Percentiles rank a stretch among this genome's conserved stretches.
These are phyloP conservation scores for Sternotherus odoratus DNA, from an alignment of 2,797 vertebrate species.

Conservation along the genomic window DNA sequence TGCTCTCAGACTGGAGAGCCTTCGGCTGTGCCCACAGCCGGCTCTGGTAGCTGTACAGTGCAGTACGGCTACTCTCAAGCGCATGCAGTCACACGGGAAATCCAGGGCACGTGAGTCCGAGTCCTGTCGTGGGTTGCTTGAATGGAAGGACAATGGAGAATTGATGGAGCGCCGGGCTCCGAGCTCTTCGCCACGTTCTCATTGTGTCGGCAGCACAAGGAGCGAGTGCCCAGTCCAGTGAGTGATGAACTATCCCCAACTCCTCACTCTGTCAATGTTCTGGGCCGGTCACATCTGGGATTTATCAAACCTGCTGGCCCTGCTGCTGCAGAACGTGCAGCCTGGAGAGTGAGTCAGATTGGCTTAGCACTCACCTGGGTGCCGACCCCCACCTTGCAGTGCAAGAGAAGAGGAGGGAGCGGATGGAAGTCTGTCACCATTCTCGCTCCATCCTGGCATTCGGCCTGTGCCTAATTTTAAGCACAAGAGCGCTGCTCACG, in stretches of 20 bases:
- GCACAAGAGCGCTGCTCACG: neutral
- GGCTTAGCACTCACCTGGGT: conserved; percentile 39
- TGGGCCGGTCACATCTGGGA: conserved; percentile 2
- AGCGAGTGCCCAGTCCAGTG: neutral
- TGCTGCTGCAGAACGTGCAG: neutral
- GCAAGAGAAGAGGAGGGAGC: neutral
- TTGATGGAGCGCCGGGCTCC: neutral
- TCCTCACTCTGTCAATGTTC: conserved; percentile 22
- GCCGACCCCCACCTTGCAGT: conserved; percentile 11
- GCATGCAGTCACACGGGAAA: neutral
- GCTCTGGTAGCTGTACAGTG: neutral
- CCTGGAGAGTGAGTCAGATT: conserved; percentile 50
- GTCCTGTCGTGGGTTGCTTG: neutral
- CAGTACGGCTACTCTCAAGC: neutral
- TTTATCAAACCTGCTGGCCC: conserved; percentile 50
- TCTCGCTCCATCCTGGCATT: neutral
- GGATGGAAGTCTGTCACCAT: neutral
- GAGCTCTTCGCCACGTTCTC: neutral
- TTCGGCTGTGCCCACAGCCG: neutral
- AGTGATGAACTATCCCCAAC: neutral
- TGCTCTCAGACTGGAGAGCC: neutral
- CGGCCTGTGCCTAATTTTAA: neutral
- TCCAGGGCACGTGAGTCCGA: neutral
- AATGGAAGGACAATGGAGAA: neutral
- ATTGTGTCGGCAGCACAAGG: neutral